Conservation (phyloP, 2,888 invertebrate species). For the Rotaria socialis region DNA sequence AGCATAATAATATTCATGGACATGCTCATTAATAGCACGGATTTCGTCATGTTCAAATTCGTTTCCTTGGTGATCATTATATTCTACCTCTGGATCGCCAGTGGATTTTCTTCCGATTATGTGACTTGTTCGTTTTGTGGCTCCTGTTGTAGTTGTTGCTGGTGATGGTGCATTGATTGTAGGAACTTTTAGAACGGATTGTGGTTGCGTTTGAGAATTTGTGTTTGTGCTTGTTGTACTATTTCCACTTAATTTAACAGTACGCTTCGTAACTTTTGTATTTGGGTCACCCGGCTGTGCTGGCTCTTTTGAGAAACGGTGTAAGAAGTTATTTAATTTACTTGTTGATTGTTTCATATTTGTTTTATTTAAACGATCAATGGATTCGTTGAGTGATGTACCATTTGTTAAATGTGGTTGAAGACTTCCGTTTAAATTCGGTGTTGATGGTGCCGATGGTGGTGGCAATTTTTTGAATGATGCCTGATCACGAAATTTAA, state of each 20-base stretch:
- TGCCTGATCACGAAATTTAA: neutral
- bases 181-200: neutral
- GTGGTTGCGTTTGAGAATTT: neutral
- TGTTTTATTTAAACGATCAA: neutral
- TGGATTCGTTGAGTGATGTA: neutral
- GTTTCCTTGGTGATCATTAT: neutral
- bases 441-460: neutral
- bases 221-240: neutral
- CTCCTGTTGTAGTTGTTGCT: neutral
- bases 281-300: too few species aligned
- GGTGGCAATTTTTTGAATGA: neutral
- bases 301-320: neutral
- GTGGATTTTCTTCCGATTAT: neutral
- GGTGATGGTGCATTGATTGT: neutral
- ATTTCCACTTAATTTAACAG: neutral
- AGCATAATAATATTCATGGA: conserved; percentile 94
- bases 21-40: conserved; percentile 61
- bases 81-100: neutral
- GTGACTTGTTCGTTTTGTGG: neutral
- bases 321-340: conserved; percentile 9
- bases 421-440: neutral
- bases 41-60: conserved; percentile 50
- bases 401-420: neutral
- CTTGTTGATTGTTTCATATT: neutral
- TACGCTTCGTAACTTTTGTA: neutral